These are phyloP conservation scores for Pilophorus perplexus DNA, from an alignment of 2,888 invertebrate genomes.

Conservation along the genomic window DNA sequence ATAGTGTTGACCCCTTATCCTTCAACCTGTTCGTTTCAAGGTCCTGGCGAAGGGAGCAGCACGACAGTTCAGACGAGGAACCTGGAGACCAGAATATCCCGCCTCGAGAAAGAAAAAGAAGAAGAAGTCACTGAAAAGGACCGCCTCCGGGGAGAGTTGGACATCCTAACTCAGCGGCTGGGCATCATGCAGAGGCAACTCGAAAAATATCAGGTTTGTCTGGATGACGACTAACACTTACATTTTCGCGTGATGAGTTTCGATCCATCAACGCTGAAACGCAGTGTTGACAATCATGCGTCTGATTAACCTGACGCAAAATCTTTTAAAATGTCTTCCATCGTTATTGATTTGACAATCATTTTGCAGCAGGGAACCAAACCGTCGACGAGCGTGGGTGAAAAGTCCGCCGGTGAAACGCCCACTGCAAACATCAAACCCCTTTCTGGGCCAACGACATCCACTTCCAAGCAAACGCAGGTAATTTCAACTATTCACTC, in stretches of 20 bases:
- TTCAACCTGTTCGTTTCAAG: not conserved
- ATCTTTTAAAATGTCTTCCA: not conserved
- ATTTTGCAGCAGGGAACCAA: conserved; percentile 57
- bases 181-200: conserved; percentile 66
- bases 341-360: not conserved
- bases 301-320: no score
- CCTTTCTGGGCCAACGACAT: conserved; percentile 68
- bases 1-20: not conserved
- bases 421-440: conserved; percentile 92
- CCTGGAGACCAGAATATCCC: conserved; percentile 56
- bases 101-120: conserved; percentile 70
- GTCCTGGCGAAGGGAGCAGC: conserved; percentile 23
- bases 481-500: conserved; percentile 30
- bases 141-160: conserved; percentile 61
- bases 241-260: not conserved
- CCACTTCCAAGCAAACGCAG: conserved; percentile 49
- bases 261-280: no score
- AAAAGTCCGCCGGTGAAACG: conserved; percentile 60
- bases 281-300: no score
- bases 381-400: conserved; percentile 65
- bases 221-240: conserved; percentile 6
- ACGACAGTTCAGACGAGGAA: conserved; percentile 10
- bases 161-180: conserved; percentile 68
- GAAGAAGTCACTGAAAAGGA: conserved; percentile 61
- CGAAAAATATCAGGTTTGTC: conserved; percentile 57